Base-by-base conservation (phyloP, 1,140 invertebrate species). In the Diachasma alloeum region DNA sequence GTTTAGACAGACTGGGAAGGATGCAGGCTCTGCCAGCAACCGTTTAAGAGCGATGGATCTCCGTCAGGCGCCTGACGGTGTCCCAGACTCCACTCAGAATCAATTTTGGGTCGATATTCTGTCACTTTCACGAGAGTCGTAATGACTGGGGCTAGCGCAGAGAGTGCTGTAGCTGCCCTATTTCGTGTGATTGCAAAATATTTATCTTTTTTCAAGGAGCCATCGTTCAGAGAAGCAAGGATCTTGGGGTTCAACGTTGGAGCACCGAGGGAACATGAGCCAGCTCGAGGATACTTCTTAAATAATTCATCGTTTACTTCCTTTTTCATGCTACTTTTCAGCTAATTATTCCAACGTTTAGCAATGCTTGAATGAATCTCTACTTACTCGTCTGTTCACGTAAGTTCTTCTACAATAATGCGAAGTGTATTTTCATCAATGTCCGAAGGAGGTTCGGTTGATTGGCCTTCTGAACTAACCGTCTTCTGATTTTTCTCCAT, bases 111-210 rank as follows among this genome's bases (percentile, higher is more conserved):
- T 76, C 59, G 4, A 72, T 4, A n/a, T 22, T 24, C 11, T 76
- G 31, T 46, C 5, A n/a, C n/a, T 39, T 26, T 56, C n/a, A 69
- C 8, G 1, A 59, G 22, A 0, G n/a, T 5, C 11, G 22, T 22
- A 0, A 76, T 72, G 1, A 71, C 22, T 31, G 48, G 53, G 5
- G 15, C 69, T 46, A 76, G 22, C 0, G 48, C 48, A 63, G 48
- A 71, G 22, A 76, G 68, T 0, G 75, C 48, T 17, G 75, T 42
- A 66, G 31, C 75, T 6, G 56, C 68, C 13, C 71, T 6, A 22
- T 76, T 76, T n/a, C 72, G 75, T 2, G 68, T 72, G 31, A 66
- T 44, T 2, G 22, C n/a, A 19, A 66, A 66, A 46, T 76, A 76
- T 46, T 72, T 71, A 26, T 76, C 67, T 72, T 37, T 71, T 36